These are phyloP conservation scores for Drosophila watanabei DNA, from an alignment of 1,140 invertebrate genomes.

Conservation along the genomic window DNA sequence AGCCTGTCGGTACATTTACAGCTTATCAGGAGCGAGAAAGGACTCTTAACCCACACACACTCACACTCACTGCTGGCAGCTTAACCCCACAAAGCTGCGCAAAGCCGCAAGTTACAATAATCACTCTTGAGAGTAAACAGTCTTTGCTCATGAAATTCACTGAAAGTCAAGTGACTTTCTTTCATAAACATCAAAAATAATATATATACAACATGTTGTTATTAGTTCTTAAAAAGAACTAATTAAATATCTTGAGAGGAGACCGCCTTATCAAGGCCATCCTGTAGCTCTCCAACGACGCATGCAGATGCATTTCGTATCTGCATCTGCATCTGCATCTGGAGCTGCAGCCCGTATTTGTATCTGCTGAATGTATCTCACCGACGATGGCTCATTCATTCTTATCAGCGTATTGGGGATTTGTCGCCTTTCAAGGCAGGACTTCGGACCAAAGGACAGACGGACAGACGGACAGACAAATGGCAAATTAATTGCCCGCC, in stretches of 20 bases:
- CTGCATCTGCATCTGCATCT: slow-evolving; percentile 11
- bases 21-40: slow-evolving; percentile 22
- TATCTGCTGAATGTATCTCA: slow-evolving; percentile 34
- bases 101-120: slow-evolving; percentile 20
- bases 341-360: slow-evolving; percentile 3
- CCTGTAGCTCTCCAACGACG: slow-evolving; percentile 1
- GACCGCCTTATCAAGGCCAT: not conserved
- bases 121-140: not conserved
- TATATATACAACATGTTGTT: no score
- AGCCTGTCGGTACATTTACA: slow-evolving; percentile 16
- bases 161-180: not conserved
- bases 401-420: slow-evolving; percentile 80
- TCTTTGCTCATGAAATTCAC: no score
- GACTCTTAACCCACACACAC: slow-evolving; percentile 21
- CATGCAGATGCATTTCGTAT: slow-evolving; percentile 7
- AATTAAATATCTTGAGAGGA: not conserved
- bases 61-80: not conserved
- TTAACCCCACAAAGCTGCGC: slow-evolving; percentile 41
- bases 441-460: not conserved
- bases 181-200: no score
- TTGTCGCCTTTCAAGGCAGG: slow-evolving; percentile 61
- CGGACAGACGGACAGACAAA: slow-evolving; percentile 58
- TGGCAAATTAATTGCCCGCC: slow-evolving; percentile 77
- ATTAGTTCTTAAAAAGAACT: no score
- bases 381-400: slow-evolving; percentile 70